These are phyloP conservation scores for Boloria euphrosyne DNA, from an alignment of 2,888 invertebrate species.

Conservation along the genomic window DNA sequence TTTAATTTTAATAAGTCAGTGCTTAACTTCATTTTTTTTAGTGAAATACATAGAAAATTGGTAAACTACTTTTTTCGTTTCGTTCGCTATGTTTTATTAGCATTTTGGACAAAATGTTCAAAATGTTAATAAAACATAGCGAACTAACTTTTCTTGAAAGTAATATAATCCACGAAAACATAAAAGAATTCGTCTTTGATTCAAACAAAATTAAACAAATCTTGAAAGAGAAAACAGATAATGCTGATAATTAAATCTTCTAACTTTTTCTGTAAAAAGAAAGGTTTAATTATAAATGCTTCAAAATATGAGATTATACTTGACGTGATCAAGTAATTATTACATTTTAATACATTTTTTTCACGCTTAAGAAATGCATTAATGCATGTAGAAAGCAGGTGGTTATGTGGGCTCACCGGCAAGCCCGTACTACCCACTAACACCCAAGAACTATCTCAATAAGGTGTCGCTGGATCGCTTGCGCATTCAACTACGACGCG, in stretches of 20 bases:
- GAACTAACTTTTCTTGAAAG: constrained; percentile 18
- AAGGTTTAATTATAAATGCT: constrained; percentile 7
- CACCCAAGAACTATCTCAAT: too few species aligned
- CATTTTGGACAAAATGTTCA: too few species aligned
- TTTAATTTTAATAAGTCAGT: neutral
- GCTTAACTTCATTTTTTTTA: neutral
- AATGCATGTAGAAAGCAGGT: too few species aligned
- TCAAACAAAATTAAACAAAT: constrained; percentile 24
- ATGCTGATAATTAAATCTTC: constrained; percentile 20
- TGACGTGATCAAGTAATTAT: neutral
- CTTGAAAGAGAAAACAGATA: constrained; percentile 19
- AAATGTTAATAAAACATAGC: neutral
- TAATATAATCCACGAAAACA: constrained; percentile 22
- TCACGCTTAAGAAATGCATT: too few species aligned
- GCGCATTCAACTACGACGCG: too few species aligned
- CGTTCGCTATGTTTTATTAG: too few species aligned
- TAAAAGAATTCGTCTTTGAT: constrained; percentile 25
- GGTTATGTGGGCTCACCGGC: too few species aligned
- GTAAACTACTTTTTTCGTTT: too few species aligned
- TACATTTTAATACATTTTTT: too few species aligned
- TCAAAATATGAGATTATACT: neutral
- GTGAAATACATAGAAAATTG: too few species aligned
- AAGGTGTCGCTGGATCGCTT: too few species aligned
- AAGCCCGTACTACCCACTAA: too few species aligned
- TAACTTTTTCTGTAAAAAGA: constrained; percentile 10